Base-by-base conservation (phyloP, 2,888 invertebrate species). In the Limnephilus rhombicus region DNA sequence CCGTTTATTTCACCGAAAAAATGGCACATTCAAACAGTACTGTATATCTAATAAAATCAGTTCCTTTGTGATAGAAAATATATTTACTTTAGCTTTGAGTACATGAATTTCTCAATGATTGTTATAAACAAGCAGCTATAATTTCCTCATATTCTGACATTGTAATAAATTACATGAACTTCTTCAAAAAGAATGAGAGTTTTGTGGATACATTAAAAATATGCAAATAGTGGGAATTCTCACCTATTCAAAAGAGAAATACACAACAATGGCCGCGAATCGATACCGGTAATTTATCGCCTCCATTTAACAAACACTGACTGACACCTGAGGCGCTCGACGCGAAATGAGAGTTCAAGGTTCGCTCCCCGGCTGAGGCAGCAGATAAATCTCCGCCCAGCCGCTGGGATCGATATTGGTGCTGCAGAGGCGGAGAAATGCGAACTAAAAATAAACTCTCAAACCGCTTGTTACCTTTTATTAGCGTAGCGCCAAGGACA, bases 261-360 rank as follows among this genome's bases (percentile, higher is more conserved):
- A 13, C 3, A n/a, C 83, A 83, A 7, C 24, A 34, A 34, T 24
- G 24, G 31, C 83, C 7, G 83, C 15, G 45, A 45, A 86, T 86
- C 49, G 41, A n/a, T 85, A 85, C n/a, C n/a, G 86, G 86, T 86
- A 41, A 45, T 86, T 86, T 86, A 86, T 86, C n/a, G 86, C 29
- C 29, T 37, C 86, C 45, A 86, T 86, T 83, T 86, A 86, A 45
- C 86, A 41, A 86, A 86, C 49, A 86, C 45, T 86, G 85, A 85
- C 85, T 85, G 86, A 86, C 86, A 86, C 86, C 45, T 86, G 86
- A 45, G 86, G 45, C 45, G 49, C n/a, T 86, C 45, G 49, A 45
- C n/a, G n/a, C 86, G n/a, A 83, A 45, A 86, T 86, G n/a, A 86
- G 86, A 15, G 86, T 86, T 86, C 86, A 86, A 45, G 45, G 86